These are phyloP conservation scores for Mus musculus DNA, from an alignment of 2,113 vertebrate species.

Conservation along the genomic window DNA sequence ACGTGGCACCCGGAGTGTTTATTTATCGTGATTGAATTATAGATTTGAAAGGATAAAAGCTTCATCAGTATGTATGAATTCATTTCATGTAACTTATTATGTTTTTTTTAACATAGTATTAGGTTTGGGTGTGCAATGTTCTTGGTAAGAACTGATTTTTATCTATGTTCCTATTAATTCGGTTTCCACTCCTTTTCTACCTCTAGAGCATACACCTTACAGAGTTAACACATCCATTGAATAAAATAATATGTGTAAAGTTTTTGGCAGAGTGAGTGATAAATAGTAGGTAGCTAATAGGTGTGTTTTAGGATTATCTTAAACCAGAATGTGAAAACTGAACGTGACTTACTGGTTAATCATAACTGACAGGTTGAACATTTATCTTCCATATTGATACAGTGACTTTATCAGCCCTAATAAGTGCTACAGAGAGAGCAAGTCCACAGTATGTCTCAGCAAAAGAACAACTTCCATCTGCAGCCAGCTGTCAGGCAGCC, in stretches of 20 bases:
- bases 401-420: neutral
- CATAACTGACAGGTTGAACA: neutral
- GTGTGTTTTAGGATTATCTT: neutral
- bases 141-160: constrained; percentile 33
- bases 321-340: constrained; percentile 28
- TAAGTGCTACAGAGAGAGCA: neutral
- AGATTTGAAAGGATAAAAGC: neutral
- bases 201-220: neutral
- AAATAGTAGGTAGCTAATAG: neutral
- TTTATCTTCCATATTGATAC: neutral
- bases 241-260: neutral
- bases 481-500: neutral
- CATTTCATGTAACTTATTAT: neutral
- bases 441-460: neutral
- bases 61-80: neutral
- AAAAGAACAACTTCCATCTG: neutral
- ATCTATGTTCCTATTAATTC: neutral
- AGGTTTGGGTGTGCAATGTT: neutral
- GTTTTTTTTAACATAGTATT: neutral
- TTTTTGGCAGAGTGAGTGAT: neutral
- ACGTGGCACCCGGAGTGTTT: neutral
- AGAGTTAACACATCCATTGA: neutral
- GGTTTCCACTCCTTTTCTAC: neutral
- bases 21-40: neutral
- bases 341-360: neutral